phyloP scores from a whole-genome alignment of 2,797 vertebrate species.

The Chelmon rostratus region DNA sequence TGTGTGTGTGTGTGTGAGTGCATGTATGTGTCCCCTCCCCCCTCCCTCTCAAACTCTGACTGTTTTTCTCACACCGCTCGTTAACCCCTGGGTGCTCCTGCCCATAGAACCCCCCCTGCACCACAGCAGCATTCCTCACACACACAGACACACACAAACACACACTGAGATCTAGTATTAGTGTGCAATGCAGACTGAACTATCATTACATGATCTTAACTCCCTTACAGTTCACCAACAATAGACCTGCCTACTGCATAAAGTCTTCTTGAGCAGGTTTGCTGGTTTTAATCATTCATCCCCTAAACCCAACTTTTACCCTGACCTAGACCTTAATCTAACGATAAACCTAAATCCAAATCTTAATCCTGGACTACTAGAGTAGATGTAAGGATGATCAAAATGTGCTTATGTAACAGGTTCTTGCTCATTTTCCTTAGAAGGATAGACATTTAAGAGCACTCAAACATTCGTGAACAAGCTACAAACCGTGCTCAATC shows the following conservation, averaged over 20 bases:
- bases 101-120: constrained; percentile 43
- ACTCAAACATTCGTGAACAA: not conserved
- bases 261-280: constrained; percentile 2
- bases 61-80: constrained; percentile 83
- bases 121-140: constrained; percentile 67
- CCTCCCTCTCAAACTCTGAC: constrained; percentile 66
- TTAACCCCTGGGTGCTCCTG: constrained; percentile 82
- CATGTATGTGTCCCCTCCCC: constrained; percentile 41
- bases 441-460: constrained; percentile 15
- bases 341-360: constrained; percentile 31
- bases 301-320: constrained; percentile 23
- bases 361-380: constrained; percentile 40
- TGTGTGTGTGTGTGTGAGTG: constrained; percentile 23
- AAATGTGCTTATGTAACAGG: constrained; percentile 44
- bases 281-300: constrained; percentile 18
- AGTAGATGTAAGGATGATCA: constrained; percentile 29
- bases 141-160: constrained; percentile 40
- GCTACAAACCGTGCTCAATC: not conserved
- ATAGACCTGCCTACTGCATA: constrained; percentile 8
- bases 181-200: constrained; percentile 10
- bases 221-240: constrained; percentile 26
- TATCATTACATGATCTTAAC: constrained; percentile 32
- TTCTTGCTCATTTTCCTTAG: constrained; percentile 21
- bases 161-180: constrained; percentile 34
- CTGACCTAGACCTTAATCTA: constrained; percentile 24